Base-by-base conservation (phyloP, 1,140 invertebrate species). In the Diachasmimorpha longicaudata region DNA sequence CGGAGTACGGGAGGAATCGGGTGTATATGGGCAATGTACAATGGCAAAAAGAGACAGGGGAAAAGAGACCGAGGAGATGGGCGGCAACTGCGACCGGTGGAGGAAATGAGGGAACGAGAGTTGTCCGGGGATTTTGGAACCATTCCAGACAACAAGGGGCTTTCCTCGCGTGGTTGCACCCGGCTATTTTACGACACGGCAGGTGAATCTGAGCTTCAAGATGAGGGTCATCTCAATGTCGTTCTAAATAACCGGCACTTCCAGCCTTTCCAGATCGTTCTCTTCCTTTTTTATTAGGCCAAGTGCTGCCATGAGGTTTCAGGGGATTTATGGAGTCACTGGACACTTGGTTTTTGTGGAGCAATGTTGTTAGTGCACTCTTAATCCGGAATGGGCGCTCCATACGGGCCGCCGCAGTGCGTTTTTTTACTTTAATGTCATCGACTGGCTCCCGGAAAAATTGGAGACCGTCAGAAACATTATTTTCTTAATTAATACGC, bases 61-160 rank as follows among this genome's bases (percentile, higher is more conserved):
- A 42, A 74, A 44, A 16, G 16, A 37, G 19, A 39, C 58, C 14
- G 21, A 10, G 13, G 9, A 46, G 1, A 9, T 1, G 44, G n/a
- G 44, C 2, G 2, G 2, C 2, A 31, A 31, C 31, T 6, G 2
- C 31, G 31, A 6, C 2, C 4, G 9, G 9, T 4, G 39, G 39
- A 42, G 39, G 39, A 10, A 9, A 13, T 10, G 39, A 42, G 13
- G 39, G 1, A 42, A 10, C 4, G 39, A 42, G 48, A 52, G 48
- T n/a, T 52, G 16, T 52, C 52, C 36, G 63, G 37, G 16, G 74
- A 76, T 79, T 77, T 71, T 75, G 52, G 72, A 72, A 42, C 52
- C 68, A 68, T 67, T 73, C 58, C 70, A 70, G n/a, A 6, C 44
- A 11, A 23, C 48, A 52, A 52, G 48, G 48, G 72, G 58, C 48